Percentiles rank a stretch among this genome's conserved stretches.
phyloP scores from a whole-genome alignment of 1,140 invertebrate species.

The Philaenus spumarius region DNA sequence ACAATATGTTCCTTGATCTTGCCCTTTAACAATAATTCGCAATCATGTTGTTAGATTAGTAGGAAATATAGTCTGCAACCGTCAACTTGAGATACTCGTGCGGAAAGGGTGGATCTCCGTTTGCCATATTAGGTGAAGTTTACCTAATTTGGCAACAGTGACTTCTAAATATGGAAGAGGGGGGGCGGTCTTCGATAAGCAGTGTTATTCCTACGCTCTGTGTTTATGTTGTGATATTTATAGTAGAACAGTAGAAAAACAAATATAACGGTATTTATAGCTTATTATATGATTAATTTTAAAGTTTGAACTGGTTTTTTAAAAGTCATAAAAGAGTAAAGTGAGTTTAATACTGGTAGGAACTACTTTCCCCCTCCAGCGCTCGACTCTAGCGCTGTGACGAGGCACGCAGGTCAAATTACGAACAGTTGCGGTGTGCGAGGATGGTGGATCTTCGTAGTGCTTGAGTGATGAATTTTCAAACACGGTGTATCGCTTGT shows the following conservation, averaged over 20 bases:
- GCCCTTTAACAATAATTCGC: too few species aligned
- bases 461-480: slow-evolving; percentile 18
- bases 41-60: too few species aligned
- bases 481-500: slow-evolving; percentile 7
- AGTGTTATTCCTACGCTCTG: slow-evolving; percentile 13
- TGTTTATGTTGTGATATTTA: slow-evolving; percentile 9
- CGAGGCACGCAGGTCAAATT: slow-evolving; percentile 33
- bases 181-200: slow-evolving; percentile 16
- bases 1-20: too few species aligned
- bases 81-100: slow-evolving; percentile 19
- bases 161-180: slow-evolving; percentile 37
- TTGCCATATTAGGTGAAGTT: slow-evolving; percentile 37
- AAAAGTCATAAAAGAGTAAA: slow-evolving; percentile 3
- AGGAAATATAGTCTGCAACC: neutral
- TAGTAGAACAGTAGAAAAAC: slow-evolving; percentile 1
- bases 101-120: slow-evolving; percentile 30
- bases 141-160: slow-evolving; percentile 39
- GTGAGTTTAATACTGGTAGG: neutral
- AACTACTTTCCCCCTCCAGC: slow-evolving; percentile 26
- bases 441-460: slow-evolving; percentile 17
- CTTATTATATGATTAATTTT: neutral
- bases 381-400: slow-evolving; percentile 6
- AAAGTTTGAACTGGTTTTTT: neutral
- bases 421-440: slow-evolving; percentile 32
- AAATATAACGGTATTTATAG: neutral